Percentiles rank a stretch among this genome's conserved stretches.
These are phyloP conservation scores for Caenorhabditis drosophilae DNA, from an alignment of 2,888 invertebrate species.

Conservation along the genomic window DNA sequence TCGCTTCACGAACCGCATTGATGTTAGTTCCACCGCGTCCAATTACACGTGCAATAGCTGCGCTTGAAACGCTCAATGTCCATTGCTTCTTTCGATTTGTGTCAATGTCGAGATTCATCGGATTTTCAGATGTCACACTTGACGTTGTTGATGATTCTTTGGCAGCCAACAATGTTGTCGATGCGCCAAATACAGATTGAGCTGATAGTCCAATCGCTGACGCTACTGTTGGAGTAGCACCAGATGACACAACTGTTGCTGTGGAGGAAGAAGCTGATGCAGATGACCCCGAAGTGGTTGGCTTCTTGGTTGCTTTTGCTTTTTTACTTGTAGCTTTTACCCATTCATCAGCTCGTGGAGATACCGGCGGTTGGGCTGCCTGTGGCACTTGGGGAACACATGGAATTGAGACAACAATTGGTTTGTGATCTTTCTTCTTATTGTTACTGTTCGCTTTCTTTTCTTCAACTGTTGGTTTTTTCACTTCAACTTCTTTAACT, in stretches of 20 bases:
- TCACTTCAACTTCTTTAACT: slow-evolving; percentile 6
- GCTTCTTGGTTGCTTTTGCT: slow-evolving; percentile 17
- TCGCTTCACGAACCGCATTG: slow-evolving; percentile 93
- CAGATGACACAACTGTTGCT: background rate
- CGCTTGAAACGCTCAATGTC: slow-evolving; percentile 90
- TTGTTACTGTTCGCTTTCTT: no score
- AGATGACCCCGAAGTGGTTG: background rate
- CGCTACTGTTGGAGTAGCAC: background rate
- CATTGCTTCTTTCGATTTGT: slow-evolving; percentile 72
- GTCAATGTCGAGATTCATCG: slow-evolving; percentile 25
- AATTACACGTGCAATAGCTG: slow-evolving; percentile 94
- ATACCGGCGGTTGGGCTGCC: slow-evolving; percentile 8
- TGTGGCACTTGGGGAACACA: slow-evolving; percentile 14
- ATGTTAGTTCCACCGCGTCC: slow-evolving; percentile 96
- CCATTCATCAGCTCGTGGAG: slow-evolving; percentile 44
- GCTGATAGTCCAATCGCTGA: background rate
- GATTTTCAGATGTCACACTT: slow-evolving; percentile 9
- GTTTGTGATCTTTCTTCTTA: slow-evolving; percentile 9
- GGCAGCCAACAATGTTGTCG: slow-evolving; percentile 13
- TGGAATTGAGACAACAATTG: slow-evolving; percentile 20
- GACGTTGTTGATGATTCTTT: slow-evolving; percentile 19
- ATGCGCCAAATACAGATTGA: slow-evolving; percentile 5
- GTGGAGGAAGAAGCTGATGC: no score
- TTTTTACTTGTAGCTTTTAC: slow-evolving; percentile 47
- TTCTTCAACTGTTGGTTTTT: background rate